phyloP scores from a whole-genome alignment of 2,113 vertebrate species.

The Anser cygnoides region DNA sequence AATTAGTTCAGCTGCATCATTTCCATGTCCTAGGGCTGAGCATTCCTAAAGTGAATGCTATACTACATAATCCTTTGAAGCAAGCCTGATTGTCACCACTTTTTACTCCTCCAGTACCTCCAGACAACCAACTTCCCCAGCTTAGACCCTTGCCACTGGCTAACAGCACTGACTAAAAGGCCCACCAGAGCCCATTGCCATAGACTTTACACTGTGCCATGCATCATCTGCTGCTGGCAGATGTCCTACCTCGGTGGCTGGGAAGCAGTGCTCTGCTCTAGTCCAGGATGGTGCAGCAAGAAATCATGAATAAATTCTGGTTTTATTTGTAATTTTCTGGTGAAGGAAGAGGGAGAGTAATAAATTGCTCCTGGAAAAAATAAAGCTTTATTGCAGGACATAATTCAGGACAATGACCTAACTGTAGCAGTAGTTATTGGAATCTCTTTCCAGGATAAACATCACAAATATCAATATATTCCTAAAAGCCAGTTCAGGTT shows the following conservation, averaged over 20 bases:
- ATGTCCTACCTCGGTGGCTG: neutral
- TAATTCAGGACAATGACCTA: neutral
- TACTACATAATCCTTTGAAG: neutral
- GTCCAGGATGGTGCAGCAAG: neutral
- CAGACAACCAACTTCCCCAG: neutral
- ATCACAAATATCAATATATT: neutral
- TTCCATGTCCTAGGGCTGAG: neutral
- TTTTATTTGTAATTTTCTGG: neutral
- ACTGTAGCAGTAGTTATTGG: neutral
- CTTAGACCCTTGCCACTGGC: neutral
- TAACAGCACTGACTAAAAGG: neutral
- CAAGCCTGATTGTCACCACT: neutral
- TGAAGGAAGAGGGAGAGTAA: neutral
- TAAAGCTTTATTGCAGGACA: neutral
- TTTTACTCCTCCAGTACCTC: neutral
- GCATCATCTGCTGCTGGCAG: neutral
- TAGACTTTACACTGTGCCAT: neutral
- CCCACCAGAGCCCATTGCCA: neutral
- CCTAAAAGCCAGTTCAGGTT: neutral
- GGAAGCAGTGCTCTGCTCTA: neutral
- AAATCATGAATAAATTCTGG: neutral
- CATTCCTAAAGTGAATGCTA: neutral
- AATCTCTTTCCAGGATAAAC: neutral
- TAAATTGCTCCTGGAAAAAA: neutral
- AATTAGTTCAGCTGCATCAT: neutral